Base-by-base conservation (phyloP, 2,888 invertebrate species). In the Cerastoderma edule region DNA sequence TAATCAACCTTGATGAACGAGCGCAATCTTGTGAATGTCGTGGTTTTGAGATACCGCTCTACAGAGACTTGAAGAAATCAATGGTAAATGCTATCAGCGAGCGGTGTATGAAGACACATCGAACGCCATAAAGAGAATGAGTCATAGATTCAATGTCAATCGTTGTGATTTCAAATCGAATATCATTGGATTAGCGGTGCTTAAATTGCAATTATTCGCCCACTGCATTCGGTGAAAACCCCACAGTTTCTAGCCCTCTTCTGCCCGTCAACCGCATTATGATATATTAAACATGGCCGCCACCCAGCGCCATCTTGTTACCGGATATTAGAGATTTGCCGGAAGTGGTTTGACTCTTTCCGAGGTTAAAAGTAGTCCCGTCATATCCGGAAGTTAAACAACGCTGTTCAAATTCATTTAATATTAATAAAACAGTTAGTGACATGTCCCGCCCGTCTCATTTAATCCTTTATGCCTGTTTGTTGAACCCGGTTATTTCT, bases 271-370 rank as follows among this genome's bases (percentile, higher is more conserved):
- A 50, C 2, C 50, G 22, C 50, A 22, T 50, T 22, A 50, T 50
- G 24, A 50, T 50, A 50, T 22, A 10, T 50, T 50, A 50, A 50
- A 50, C 22, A 22, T 10, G 22, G 22, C n/a, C 24, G 10, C n/a
- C n/a, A 50, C n/a, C 24, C 50, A n/a, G 50, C 50, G 16, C 50
- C 50, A 50, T 50, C 19, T 50, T 50, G 19, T 19, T 50, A 50
- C 22, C 50, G 50, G 50, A 50, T 50, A 50, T 50, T 50, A 50
- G 22, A 50, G 24, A 50, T 50, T 50, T 50, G 50, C 50, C 50
- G 50, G 50, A 50, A 50, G 50, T 50, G 50, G 50, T 50, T 27
- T 10, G 24, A 50, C 24, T 24, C 10, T 2, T n/a, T 19, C 10
- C 50, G 2, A 10, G 1, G 19, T n/a, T 5, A 50, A 1, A 50